Evolutionary conservation across 2,888 invertebrate species (phyloP), one percentile per base, ranked within the genome.

Genomic region (Melolontha melolontha): DNA sequence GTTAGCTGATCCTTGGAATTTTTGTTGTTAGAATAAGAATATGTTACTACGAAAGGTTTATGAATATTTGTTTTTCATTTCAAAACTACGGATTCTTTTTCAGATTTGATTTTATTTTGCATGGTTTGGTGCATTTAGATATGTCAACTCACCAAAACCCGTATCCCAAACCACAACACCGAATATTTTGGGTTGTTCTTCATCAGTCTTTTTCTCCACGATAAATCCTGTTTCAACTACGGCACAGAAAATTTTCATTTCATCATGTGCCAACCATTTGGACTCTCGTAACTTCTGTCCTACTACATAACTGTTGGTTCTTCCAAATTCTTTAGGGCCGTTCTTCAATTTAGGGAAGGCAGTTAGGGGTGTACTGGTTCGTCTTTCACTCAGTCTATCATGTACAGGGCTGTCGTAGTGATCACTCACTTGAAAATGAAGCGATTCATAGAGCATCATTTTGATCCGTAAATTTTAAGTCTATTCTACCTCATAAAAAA

Each of bases 161-260:
- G 88, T 87, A 82, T 89, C 89, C 87, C 91, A 90, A 81, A 91
- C 85, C 75, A 90, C 90, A 75, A 92, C 85, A 75, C 91, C 91
- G 82, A 89, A 91, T 86, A 88, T 85, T 75, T 86, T 85, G 78
- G 85, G 84, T 75, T 87, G 87, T 74, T 86, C 86, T 50, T 85
- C 85, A 74, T 86, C 75, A 1, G 85, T 84, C 55, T 87, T 87
- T 73, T 85, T 83, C 81, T 92, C 91, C 72, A 91, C 86, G 75
- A 92, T 88, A 82, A 91, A 91, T 66, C 92, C 92, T 47, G 89
- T 87, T 82, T 91, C 90, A 77, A 91, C 86, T 67, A 91, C 91
- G 65, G 91, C 89, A 81, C 90, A 90, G 74, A 92, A 86, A 75
- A 91, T 89, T 76, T 89, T 88, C 79, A 89, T 87, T 84, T 91